Evolutionary conservation across 2,888 invertebrate genomes (phyloP), one percentile per base, ranked within the genome.

Genomic region (Leptinotarsa juncta): DNA sequence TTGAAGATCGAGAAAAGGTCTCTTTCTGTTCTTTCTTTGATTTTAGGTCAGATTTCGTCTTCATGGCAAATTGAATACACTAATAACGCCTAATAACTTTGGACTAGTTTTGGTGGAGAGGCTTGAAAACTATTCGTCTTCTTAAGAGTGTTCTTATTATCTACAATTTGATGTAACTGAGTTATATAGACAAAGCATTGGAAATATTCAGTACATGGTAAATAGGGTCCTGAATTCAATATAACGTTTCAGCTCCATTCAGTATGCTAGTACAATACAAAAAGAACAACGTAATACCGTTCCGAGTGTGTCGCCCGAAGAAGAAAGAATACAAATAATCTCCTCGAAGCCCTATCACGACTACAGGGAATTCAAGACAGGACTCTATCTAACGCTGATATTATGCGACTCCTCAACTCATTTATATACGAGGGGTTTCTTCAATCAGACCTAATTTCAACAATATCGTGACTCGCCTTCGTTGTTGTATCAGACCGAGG

Each of bases 381-480:
- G 20, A 57, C 23, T 57, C 57, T 57, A 23, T 23, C 57, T 57
- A 57, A 57, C 23, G 57, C 57, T 23, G 23, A 57, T 57, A 57
- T 57, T 57, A 57, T 57, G 23, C 23, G 57, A 57, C 4, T 57
- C 20, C 57, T 57, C 2, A 23, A 57, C 15, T 57, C 23, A 26
- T 57, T 57, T 57, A 57, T 57, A 23, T 10, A 57, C 57, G 23
- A 57, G 23, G 57, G 23, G 23, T 57, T 20, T 15, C 23, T 57
- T 14, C 57, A 57, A 57, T 57, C 57, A 57, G 57, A 23, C 15
- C 57, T 57, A 23, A 23, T 20, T 14, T 23, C 57, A 57, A 57
- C 57, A 57, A 57, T 12, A 23, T 57, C 23, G 57, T 57, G 57
- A 57, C 57, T 57, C 12, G 57, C 20, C 23, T 57, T 57, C 20